phyloP scores from a whole-genome alignment of 2,888 invertebrate genomes.

The Acanthosepion pharaonis region DNA sequence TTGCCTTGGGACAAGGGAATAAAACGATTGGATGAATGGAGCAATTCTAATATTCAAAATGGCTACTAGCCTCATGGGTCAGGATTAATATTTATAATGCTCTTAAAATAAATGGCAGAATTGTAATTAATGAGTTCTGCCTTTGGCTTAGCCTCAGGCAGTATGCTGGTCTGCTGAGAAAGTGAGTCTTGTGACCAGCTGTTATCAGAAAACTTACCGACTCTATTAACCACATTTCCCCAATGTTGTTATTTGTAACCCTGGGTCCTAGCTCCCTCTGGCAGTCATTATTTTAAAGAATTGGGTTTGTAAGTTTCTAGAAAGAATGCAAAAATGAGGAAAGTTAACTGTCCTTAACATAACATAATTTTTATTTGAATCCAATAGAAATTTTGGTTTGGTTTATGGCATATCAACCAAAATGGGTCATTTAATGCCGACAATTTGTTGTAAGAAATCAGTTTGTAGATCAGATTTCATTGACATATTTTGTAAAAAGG shows the following conservation, averaged over 20 bases:
- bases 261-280: background rate
- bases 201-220: background rate
- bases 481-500: too few relatives aligned
- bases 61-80: background rate
- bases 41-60: constrained; percentile 6
- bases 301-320: background rate
- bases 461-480: too few relatives aligned
- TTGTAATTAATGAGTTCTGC: background rate
- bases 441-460: too few relatives aligned
- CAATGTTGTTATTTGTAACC: constrained; percentile 11
- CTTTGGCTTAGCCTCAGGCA: background rate
- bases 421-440: too few relatives aligned
- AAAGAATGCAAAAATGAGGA: too few relatives aligned
- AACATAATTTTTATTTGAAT: background rate
- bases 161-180: background rate
- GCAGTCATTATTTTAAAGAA: background rate
- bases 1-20: constrained; percentile 33
- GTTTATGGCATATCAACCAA: too few relatives aligned
- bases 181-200: constrained; percentile 14
- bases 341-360: background rate
- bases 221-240: background rate
- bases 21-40: constrained; percentile 15
- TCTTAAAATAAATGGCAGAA: constrained; percentile 8
- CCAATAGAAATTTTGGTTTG: background rate
- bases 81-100: constrained; percentile 33